Evolutionary conservation across 2,888 invertebrate species (phyloP).

Genomic region (Yponomeuta sedellus): DNA sequence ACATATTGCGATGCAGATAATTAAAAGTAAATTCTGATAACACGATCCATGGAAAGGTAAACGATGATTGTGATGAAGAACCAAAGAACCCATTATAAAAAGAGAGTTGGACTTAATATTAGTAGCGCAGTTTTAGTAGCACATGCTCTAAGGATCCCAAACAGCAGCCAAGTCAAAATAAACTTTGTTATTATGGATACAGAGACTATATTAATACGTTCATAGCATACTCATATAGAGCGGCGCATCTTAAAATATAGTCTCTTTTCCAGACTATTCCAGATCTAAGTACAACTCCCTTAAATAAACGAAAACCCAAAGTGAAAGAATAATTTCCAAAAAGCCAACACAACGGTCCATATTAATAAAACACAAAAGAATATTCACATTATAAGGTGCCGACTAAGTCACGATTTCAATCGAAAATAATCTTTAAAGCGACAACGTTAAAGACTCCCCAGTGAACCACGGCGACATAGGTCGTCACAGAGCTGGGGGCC

Average conservation of each 20-base stretch:
- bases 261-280: not conserved
- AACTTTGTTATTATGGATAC: not conserved
- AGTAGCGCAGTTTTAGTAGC: not conserved
- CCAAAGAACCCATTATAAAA: constrained; percentile 22
- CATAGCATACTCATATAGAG: not conserved
- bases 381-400: no score
- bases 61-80: constrained; percentile 30
- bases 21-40: constrained; percentile 29
- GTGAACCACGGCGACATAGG: no score
- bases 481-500: no score
- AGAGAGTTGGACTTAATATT: not conserved
- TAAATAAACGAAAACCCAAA: no score
- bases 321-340: no score
- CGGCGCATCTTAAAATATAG: not conserved
- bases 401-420: no score
- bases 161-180: not conserved
- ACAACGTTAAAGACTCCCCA: no score
- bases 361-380: no score
- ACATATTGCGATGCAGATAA: not conserved
- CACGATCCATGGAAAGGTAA: constrained; percentile 72
- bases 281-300: no score
- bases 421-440: no score
- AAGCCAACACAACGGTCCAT: no score
- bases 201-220: not conserved
- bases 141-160: not conserved